Base-by-base conservation (phyloP, 2,113 vertebrate species). In the Galemys pyrenaicus region DNA sequence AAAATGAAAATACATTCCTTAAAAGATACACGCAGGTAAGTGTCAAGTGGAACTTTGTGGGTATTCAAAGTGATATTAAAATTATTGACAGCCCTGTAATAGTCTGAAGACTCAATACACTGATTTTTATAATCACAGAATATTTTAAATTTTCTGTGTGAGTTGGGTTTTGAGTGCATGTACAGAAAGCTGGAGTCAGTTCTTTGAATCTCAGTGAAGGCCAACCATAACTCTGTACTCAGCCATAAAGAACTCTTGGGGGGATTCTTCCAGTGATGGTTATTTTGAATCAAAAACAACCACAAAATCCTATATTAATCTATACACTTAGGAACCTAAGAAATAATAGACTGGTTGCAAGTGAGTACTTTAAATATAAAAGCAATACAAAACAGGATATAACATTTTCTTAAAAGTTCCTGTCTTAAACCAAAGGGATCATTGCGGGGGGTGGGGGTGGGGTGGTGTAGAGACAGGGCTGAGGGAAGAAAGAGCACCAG, bases 251-350 rank as follows among this genome's bases (percentile, higher is more conserved):
- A 73, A 41, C 10, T 35, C 37, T 71, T 64, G 35, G 35, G 37
- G 39, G 62, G 16, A 12, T 91, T 84, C 74, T 75, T 35, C 9
- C 93, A 89, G 11, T 62, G n/a, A 91, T 84, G 19, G 30, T 35
- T 79, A 41, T 92, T 96, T 46, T 16, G 15, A 75, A 35, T 89
- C 2, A 94, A 83, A 92, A 94, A 64, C 78, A 20, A 79, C 49
- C 26, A 51, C 39, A 58, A 74, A 89, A 51, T 10, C n/a, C 44
- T 81, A 65, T 79, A 46, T 56, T 28, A 87, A 87, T 10, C 46
- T 80, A 26, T 16, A 70, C 56, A 58, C 32, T n/a, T 13, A 86
- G n/a, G 26, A 93, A 70, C 83, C 32, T 79, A 70, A 80, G 51
- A 86, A 82, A 83, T 44, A 58, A 78, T 15, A 46, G 80, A 37